Base-by-base conservation (phyloP, 2,888 invertebrate genomes). In the Mythimna impura region DNA sequence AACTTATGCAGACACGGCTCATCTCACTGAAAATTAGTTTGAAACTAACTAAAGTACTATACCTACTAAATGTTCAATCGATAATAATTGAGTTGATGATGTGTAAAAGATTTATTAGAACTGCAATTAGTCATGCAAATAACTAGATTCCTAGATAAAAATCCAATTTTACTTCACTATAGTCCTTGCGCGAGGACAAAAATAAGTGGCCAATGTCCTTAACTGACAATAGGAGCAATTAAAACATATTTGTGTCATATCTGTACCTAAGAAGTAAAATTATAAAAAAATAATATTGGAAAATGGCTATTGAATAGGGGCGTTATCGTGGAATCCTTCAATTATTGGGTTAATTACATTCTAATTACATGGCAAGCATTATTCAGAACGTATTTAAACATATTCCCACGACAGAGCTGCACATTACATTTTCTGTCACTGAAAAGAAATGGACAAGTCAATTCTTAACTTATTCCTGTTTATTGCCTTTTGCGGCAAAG, bases 331-430 rank as follows among this genome's bases (percentile, higher is more conserved):
- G 68, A 43, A 43, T 43, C 14, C 43, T 67, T 67, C 78, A 86
- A 86, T 87, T 86, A 82, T 82, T 67, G 66, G 75, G 69, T 86
- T 87, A 83, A 79, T 74, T 76, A 81, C 57, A 78, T 77, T 65
- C 40, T 2, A 70, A 78, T 86, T 73, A 73, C 47, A 72, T 70
- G 14, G 63, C 43, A 14, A 20, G 4, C 5, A 57, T 60, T 14
- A 61, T 78, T 73, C 30, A 66, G 71, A 71, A 47, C 73, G 79
- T 91, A 91, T 90, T 84, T 89, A 91, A 89, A 68, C 64, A 68
- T 66, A 76, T 78, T 76, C 65, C 63, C 69, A 75, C 36, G 64
- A 76, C 40, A 54, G 52, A 76, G 50, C 20, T 58, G 84, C 81
- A 89, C 79, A 87, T 73, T 86, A 78, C 61, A 76, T 50, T 73